These are phyloP conservation scores for Ornithorhynchus anatinus DNA, from an alignment of 2,113 vertebrate genomes.

Conservation along the genomic window DNA sequence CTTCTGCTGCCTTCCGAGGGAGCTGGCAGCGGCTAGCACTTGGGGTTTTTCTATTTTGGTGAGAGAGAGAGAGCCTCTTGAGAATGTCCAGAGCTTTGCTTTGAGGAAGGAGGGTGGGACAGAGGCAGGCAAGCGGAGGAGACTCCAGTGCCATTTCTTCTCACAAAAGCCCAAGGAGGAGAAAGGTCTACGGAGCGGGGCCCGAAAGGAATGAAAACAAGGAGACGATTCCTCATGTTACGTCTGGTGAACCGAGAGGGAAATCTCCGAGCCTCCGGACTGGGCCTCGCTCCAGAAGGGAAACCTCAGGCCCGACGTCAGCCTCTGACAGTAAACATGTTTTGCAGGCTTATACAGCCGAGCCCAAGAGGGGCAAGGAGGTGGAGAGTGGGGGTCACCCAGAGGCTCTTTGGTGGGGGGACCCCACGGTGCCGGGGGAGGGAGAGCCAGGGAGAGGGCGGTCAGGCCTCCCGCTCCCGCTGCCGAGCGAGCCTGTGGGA, in stretches of 20 bases:
- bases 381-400: conserved; percentile 53
- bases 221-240: conserved; percentile 82
- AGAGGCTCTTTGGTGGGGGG: conserved; percentile 52
- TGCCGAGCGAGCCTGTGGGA: conserved; percentile 63
- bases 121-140: conserved; percentile 67
- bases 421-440: conserved; percentile 20
- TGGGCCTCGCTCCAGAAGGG: conserved; percentile 86
- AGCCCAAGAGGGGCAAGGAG: conserved; percentile 18
- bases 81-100: conserved; percentile 55
- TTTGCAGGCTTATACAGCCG: conserved; percentile 78
- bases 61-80: conserved; percentile 51
- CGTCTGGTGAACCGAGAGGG: conserved; percentile 85
- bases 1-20: too few relatives aligned
- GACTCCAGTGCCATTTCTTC: conserved; percentile 69
- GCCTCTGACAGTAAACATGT: conserved; percentile 88
- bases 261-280: conserved; percentile 82
- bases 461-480: conserved; percentile 46
- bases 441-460: too few relatives aligned
- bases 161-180: conserved; percentile 66
- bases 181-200: conserved; percentile 66
- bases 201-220: conserved; percentile 44
- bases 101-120: conserved; percentile 37
- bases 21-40: too few relatives aligned
- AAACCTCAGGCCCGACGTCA: conserved; percentile 90
- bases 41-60: too few relatives aligned